Base-by-base conservation (phyloP, 2,888 invertebrate genomes). In the Tromatobia lineatoria region DNA sequence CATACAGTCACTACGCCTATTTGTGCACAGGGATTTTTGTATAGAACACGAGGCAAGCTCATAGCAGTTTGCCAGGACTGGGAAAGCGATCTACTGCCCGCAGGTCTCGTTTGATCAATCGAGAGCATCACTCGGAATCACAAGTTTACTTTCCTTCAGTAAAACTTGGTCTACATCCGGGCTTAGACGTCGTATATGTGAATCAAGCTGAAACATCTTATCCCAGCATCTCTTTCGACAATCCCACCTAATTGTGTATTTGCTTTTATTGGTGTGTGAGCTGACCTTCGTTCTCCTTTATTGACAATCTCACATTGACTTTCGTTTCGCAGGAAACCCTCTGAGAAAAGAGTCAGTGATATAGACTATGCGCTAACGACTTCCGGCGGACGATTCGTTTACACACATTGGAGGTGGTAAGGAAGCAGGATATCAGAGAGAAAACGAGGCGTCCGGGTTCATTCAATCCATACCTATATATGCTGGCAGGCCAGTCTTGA, bases 41-140 rank as follows among this genome's bases (percentile, higher is more conserved):
- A 42, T 7, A 20, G 23, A 42, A 13, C 64, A 10, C 20, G 13
- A 20, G n/a, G 38, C 11, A 57, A 42, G 57, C 23, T 25, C 34
- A 23, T 20, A 34, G 34, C 38, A 15, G 25, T 23, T 57, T 69
- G 23, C 20, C 11, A 23, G 42, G 13, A 11, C 59, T 42, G 13
- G 23, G 13, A 66, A 23, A 38, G 20, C 42, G n/a, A 34, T 15
- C 34, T 34, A 25, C 15, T 15, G 66, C 23, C 81, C 15, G 11
- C n/a, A 66, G 71, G 57, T 47, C 15, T 64, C 23, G 64, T 59
- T 59, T 34, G 59, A 73, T 67, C 67, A 59, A 82, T 77, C 50
- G 73, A 50, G 50, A 73, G 25, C 47, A 73, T 73, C 38, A 59
- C 59, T 42, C 20, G 20, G 42, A 50, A 69, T 78, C 61, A 69